These are phyloP conservation scores for Rhingia rostrata DNA, from an alignment of 2,888 invertebrate species.

Conservation along the genomic window DNA sequence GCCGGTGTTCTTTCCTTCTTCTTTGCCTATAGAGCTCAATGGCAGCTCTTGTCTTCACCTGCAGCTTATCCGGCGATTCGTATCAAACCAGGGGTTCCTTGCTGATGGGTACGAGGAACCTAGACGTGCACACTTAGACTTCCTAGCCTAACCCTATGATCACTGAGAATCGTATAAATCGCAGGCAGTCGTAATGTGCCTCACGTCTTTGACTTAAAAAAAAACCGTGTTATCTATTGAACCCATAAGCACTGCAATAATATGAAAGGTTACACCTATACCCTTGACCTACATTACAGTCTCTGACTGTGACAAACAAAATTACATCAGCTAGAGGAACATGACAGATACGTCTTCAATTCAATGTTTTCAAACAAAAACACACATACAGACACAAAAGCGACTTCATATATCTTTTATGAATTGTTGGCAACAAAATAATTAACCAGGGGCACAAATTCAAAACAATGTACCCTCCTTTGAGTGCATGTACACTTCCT, in stretches of 20 bases:
- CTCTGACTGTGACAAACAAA: conserved; percentile 47
- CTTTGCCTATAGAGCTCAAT: no score
- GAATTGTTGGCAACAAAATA: conserved; percentile 66
- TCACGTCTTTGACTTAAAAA: conserved; percentile 4
- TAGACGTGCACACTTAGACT: no score
- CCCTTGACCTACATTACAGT: conserved; percentile 66
- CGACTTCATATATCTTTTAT: conserved; percentile 43
- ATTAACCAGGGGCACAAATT: conserved; percentile 63
- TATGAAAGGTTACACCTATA: conserved; percentile 46
- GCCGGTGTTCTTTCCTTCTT: no score
- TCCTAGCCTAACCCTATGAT: no score
- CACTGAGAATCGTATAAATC: no score
- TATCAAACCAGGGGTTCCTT: no score
- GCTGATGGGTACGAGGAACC: no score
- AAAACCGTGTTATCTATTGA: conserved; percentile 6
- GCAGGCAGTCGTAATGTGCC: no score
- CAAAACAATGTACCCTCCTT: conserved; percentile 68
- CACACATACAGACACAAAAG: conserved; percentile 21
- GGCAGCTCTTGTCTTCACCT: no score
- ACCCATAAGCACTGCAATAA: neutral
- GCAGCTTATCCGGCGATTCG: no score
- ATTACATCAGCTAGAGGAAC: conserved; percentile 51
- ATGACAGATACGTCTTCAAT: conserved; percentile 36
- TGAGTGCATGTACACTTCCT: conserved; percentile 72
- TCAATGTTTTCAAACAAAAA: conserved; percentile 54